These are phyloP conservation scores for Nomada flava DNA, from an alignment of 2,888 invertebrate species.

Conservation along the genomic window DNA sequence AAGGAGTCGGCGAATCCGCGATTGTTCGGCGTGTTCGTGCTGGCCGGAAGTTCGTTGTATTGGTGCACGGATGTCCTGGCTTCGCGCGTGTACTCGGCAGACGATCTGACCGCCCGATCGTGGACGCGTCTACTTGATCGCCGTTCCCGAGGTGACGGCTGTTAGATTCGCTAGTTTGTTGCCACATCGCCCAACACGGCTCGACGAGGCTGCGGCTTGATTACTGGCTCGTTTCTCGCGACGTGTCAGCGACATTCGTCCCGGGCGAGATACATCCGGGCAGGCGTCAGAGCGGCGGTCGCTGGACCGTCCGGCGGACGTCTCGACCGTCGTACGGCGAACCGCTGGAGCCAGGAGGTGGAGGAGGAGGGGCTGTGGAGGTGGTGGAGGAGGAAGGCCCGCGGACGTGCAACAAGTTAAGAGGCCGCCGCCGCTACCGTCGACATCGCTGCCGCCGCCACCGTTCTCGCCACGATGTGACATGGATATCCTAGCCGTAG, in stretches of 20 bases:
- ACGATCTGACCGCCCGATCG: background rate
- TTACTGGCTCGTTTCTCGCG: slow-evolving; percentile 59
- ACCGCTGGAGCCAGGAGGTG: slow-evolving; percentile 62
- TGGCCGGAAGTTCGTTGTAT: background rate
- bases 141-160: background rate
- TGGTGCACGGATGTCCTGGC: slow-evolving; percentile 31
- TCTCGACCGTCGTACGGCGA: slow-evolving; percentile 67
- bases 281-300: slow-evolving; percentile 71
- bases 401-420: slow-evolving; percentile 83
- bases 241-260: slow-evolving; percentile 71
- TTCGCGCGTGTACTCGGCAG: background rate
- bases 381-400: slow-evolving; percentile 75
- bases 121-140: background rate
- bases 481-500: slow-evolving; percentile 93
- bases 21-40: background rate
- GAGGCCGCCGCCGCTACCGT: slow-evolving; percentile 75
- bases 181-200: slow-evolving; percentile 23
- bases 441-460: slow-evolving; percentile 75
- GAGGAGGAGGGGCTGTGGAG: slow-evolving; percentile 66
- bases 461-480: slow-evolving; percentile 81
- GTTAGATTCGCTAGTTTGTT: background rate
- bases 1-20: background rate
- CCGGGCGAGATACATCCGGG: slow-evolving; percentile 65
- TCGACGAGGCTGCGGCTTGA: slow-evolving; percentile 42
- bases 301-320: slow-evolving; percentile 69